Conservation (phyloP, 2,797 vertebrate species). For the Cossypha heuglini region DNA sequence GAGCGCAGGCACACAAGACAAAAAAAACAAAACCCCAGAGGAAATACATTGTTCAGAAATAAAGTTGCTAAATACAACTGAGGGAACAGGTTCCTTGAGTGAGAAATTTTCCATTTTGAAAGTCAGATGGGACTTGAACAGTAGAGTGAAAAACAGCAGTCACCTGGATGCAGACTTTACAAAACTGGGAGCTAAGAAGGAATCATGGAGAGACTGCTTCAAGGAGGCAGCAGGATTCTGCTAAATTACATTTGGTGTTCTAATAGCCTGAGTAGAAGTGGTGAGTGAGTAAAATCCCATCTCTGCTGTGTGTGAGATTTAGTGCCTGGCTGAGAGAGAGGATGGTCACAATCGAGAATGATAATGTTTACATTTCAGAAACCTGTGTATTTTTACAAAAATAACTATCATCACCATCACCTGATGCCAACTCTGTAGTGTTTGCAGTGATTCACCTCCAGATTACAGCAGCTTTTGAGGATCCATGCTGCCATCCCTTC, state of each 20-base stretch:
- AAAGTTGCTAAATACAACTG: neutral
- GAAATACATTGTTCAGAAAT: neutral
- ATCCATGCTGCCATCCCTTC: neutral
- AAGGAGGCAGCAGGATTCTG: neutral
- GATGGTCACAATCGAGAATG: rapidly evolving
- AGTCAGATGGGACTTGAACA: neutral
- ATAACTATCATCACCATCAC: neutral
- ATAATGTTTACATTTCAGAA: neutral
- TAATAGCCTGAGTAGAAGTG: neutral
- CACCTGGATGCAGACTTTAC: neutral
- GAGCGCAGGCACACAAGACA: neutral
- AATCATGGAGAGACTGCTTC: neutral
- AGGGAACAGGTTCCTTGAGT: neutral
- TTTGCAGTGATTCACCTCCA: neutral
- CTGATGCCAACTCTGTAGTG: neutral
- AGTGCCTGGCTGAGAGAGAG: neutral
- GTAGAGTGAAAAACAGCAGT: neutral
- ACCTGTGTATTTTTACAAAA: neutral
- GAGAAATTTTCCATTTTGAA: neutral
- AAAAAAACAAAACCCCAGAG: neutral
- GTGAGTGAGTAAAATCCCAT: neutral
- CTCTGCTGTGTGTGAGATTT: neutral
- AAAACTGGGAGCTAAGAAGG: neutral
- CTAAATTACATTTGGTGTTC: neutral
- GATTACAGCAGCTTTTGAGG: neutral